A percentile compares a stretch with the other conserved stretches of the same genome.
phyloP scores from a whole-genome alignment of 2,797 vertebrate genomes.

The Sebastes taczanowskii region DNA sequence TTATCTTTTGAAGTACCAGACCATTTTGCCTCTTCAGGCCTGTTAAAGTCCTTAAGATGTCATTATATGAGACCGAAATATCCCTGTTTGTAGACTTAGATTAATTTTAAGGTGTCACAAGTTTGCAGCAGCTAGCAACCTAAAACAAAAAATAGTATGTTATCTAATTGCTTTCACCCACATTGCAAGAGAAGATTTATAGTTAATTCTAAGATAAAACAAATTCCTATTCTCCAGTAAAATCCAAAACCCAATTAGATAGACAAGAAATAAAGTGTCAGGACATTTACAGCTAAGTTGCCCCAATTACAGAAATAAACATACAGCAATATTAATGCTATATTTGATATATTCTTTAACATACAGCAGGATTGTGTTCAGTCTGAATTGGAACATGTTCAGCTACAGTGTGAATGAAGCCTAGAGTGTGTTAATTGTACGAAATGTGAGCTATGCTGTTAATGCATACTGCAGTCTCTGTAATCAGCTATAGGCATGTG shows the following conservation, averaged over 20 bases:
- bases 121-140: neutral
- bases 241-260: neutral
- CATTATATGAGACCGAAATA: neutral
- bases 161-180: neutral
- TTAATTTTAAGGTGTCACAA: neutral
- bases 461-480: constrained; percentile 25
- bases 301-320: neutral
- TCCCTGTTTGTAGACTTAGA: neutral
- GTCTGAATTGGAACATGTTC: neutral
- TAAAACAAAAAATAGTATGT: neutral
- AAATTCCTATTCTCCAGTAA: neutral
- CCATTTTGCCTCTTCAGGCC: neutral
- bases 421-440: constrained; percentile 2
- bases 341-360: neutral
- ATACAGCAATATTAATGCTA: too few species aligned
- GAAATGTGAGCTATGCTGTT: constrained; percentile 46
- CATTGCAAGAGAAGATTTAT: neutral
- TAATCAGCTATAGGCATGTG: constrained; percentile 37
- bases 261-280: neutral
- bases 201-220: neutral
- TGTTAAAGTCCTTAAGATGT: neutral
- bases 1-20: neutral
- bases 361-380: neutral
- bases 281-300: neutral
- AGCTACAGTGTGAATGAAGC: neutral